These are phyloP conservation scores for Euthynnus affinis DNA, from an alignment of 2,797 vertebrate genomes.

Conservation along the genomic window DNA sequence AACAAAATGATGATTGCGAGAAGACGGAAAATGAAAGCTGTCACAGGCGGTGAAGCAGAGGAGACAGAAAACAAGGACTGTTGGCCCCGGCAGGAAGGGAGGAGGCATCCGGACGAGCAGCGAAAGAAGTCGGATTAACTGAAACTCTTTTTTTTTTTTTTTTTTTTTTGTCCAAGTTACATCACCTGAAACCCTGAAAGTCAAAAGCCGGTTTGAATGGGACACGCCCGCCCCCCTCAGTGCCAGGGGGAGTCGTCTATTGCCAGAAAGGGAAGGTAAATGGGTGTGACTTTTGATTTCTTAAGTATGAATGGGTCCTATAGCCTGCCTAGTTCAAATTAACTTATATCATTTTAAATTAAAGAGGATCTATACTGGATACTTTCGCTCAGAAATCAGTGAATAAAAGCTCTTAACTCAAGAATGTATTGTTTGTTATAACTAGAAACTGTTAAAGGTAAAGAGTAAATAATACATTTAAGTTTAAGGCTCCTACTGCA, in stretches of 20 bases:
- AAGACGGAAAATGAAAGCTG: background rate
- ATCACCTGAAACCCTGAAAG: slow-evolving; percentile 23
- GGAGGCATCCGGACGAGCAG: background rate
- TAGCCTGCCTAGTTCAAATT: background rate
- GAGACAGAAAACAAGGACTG: background rate
- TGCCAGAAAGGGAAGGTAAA: slow-evolving; percentile 33
- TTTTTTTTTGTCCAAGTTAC: slow-evolving; percentile 4
- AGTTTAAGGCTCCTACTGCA: background rate
- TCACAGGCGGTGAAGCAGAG: background rate
- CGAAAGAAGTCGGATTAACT: background rate
- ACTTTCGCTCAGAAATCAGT: background rate
- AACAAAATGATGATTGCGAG: background rate
- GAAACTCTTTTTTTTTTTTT: slow-evolving; percentile 10
- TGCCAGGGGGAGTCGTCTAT: background rate
- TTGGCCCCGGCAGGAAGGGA: slow-evolving; percentile 4
- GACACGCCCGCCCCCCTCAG: slow-evolving; percentile 3
- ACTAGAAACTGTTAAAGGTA: background rate
- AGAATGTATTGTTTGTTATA: background rate
- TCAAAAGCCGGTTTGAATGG: slow-evolving; percentile 28
- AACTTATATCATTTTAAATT: background rate
- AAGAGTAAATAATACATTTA: background rate
- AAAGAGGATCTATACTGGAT: background rate
- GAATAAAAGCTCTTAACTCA: background rate
- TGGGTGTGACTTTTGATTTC: slow-evolving; percentile 14
- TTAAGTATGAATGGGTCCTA: background rate